phyloP scores from a whole-genome alignment of 1,140 invertebrate species.

The Archivesica marissinica region DNA sequence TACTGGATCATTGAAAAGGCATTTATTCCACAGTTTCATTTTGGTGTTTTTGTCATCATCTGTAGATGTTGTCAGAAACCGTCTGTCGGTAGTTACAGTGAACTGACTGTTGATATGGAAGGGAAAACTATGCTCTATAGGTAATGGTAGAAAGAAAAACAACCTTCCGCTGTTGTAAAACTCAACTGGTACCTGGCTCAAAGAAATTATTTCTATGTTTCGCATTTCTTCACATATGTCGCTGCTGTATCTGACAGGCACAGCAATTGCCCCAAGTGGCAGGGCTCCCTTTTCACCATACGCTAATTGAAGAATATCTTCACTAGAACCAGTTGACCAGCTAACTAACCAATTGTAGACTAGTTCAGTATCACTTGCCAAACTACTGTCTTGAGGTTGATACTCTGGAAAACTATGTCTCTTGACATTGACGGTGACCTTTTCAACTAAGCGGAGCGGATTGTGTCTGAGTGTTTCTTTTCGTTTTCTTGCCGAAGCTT shows the following conservation, averaged over 20 bases:
- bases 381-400: not conserved
- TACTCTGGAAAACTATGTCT: not conserved
- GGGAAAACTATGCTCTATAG: conserved; percentile 66
- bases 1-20: not conserved
- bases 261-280: conserved; percentile 60
- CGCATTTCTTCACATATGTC: too few species aligned
- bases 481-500: not conserved
- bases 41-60: conserved; percentile 22
- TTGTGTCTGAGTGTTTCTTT: too few species aligned
- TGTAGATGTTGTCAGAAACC: conserved; percentile 28
- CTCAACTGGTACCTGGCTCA: not conserved
- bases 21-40: not conserved
- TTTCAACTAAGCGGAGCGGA: not conserved
- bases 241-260: conserved; percentile 25
- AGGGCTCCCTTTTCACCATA: conserved; percentile 16
- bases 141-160: conserved; percentile 73
- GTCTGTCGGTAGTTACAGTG: conserved; percentile 66
- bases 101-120: conserved; percentile 73
- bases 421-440: not conserved
- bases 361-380: not conserved
- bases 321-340: not conserved
- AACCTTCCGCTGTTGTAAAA: conserved; percentile 35
- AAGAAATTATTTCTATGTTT: not conserved
- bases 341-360: conserved; percentile 18
- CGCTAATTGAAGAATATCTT: not conserved